Evolutionary conservation across 2,888 invertebrate genomes (phyloP), one percentile per base, ranked within the genome.

Genomic region (Eristalinus aeneus): DNA sequence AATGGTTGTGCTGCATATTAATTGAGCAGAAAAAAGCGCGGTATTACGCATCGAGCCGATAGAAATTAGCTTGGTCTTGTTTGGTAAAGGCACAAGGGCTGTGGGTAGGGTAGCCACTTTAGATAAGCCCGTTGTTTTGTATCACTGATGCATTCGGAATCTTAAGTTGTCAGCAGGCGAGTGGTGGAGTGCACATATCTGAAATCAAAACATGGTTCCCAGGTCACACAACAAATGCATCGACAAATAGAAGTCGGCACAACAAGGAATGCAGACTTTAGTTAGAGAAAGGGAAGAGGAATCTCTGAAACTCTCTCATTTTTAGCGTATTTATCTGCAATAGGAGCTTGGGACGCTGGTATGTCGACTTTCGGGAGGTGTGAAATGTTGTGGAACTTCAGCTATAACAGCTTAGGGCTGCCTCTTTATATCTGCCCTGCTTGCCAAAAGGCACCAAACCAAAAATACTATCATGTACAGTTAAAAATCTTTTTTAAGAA

Each of bases 1-100:
- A 77, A 71, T 71, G 56, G 71, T 64, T 77, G 77, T 39, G 46
- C 58, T 77, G 77, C 69, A 77, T 77, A 71, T 64, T 54, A 77
- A 77, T 46, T 71, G 23, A n/a, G 31, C 27, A 12, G 22, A 22
- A 64, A 32, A 22, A 36, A 64, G 32, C 36, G 63, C 27, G 32
- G 16, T 64, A 64, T 64, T 64, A 64, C 63, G 63, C 63, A 64
- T 64, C 63, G 63, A 12, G 11, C 4, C 22, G 32, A 64, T 64
- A 36, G 11, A 56, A 56, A 56, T 27, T 23, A 56, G 23, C 56
- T 23, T 56, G 11, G 10, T 12, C 23, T 56, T 23, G 56, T 23
- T 9, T 23, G 27, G 27, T 3, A 2, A 27, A 27, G 11, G 12
- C 46, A 46, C 46, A 46, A 46, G 56, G 23, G 22, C 56, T 22